Percentiles rank a stretch among this genome's conserved stretches.
Evolutionary conservation across 1,140 invertebrate species (phyloP).

Genomic region (Drosophila rufa): DNA sequence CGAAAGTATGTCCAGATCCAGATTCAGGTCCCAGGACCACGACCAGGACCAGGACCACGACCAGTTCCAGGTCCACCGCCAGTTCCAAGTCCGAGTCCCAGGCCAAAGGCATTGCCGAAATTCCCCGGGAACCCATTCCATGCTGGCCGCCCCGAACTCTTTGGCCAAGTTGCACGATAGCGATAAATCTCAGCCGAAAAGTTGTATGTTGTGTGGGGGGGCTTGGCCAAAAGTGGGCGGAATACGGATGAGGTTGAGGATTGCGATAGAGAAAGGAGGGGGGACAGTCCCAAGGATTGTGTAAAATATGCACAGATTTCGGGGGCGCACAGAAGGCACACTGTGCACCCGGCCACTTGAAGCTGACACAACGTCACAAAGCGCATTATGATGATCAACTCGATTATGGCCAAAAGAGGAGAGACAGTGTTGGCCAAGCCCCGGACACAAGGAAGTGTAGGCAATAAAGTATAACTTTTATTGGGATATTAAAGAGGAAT

Average conservation of each 20-base stretch:
- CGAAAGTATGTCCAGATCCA: constrained; percentile 30
- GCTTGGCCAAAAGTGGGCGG: background rate
- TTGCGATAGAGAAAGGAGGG: background rate
- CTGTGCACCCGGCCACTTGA: constrained; percentile 56
- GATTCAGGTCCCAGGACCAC: constrained; percentile 8
- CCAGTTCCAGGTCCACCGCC: constrained; percentile 10
- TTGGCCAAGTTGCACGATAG: constrained; percentile 70
- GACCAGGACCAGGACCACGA: constrained; percentile 43
- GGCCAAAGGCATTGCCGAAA: constrained; percentile 69
- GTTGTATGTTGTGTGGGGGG: constrained; percentile 46
- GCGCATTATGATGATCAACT: constrained; percentile 77
- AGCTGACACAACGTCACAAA: constrained; percentile 76
- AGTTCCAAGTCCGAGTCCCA: constrained; percentile 16
- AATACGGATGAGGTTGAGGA: constrained; percentile 7
- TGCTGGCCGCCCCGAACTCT: constrained; percentile 23
- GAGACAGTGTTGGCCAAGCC: constrained; percentile 29
- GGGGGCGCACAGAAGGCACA: constrained; percentile 45
- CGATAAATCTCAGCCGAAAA: constrained; percentile 75
- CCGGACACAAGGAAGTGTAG: constrained; percentile 3
- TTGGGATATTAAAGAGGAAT: background rate
- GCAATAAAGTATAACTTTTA: constrained; percentile 1
- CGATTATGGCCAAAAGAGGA: constrained; percentile 51
- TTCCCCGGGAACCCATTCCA: constrained; percentile 41
- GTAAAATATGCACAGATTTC: constrained; percentile 76
- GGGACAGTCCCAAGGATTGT: constrained; percentile 55